These are phyloP conservation scores for Scolanthus callimorphus DNA, from an alignment of 92 coral and sea anemone genomes.

Conservation along the genomic window DNA sequence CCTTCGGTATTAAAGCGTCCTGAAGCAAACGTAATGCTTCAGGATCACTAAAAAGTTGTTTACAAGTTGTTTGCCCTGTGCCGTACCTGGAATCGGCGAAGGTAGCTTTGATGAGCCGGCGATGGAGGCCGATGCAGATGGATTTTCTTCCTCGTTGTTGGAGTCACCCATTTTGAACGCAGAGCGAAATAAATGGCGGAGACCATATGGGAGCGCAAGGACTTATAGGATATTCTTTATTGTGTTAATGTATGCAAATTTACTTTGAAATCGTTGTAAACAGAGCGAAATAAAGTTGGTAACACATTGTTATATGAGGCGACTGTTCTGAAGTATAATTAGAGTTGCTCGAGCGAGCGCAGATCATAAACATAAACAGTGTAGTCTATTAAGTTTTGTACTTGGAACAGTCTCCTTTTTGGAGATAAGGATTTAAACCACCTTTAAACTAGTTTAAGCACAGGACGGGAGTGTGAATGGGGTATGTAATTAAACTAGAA, in stretches of 20 bases:
- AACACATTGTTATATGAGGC: too few relatives aligned
- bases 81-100: constrained; percentile 5
- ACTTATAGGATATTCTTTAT: constrained; percentile 29
- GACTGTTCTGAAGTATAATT: too few relatives aligned
- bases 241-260: constrained; percentile 28
- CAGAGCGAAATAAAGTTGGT: too few relatives aligned
- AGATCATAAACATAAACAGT: too few relatives aligned
- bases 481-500: too few relatives aligned
- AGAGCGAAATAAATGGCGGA: constrained; percentile 58
- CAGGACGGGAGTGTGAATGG: too few relatives aligned
- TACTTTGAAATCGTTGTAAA: constrained; percentile 21
- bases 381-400: too few relatives aligned
- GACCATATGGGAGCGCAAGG: constrained; percentile 10
- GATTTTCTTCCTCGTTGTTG: constrained; percentile 19
- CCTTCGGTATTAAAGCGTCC: constrained; percentile 23
- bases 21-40: constrained; percentile 37
- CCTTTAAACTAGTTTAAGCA: too few relatives aligned
- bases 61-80: constrained; percentile 17
- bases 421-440: too few relatives aligned
- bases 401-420: too few relatives aligned
- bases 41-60: constrained; percentile 34
- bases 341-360: too few relatives aligned
- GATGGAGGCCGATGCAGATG: constrained; percentile 19
- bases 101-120: not conserved
- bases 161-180: constrained; percentile 14